Evolutionary conservation across 35 echinoderm and acorn worm species (phyloP).

Genomic region (Amphiura filiformis): DNA sequence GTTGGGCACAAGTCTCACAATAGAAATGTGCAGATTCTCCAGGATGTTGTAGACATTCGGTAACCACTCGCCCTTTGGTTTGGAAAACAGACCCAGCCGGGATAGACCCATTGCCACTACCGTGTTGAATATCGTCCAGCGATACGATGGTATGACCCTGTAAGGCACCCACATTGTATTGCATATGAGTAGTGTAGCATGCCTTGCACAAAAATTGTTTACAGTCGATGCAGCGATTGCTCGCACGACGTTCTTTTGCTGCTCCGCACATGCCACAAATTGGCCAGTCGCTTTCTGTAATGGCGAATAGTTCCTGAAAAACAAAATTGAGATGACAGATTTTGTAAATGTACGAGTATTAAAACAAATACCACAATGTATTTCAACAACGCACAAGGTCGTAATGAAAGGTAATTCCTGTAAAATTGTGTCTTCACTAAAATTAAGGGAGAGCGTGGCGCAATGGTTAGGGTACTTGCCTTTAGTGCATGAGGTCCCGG

Average conservation of each 20-base stretch:
- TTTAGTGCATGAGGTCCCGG: no score
- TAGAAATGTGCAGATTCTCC: not conserved
- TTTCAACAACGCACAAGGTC: no score
- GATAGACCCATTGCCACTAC: not conserved
- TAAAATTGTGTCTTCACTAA: no score
- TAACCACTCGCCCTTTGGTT: not conserved
- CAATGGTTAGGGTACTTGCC: no score
- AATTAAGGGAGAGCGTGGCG: no score
- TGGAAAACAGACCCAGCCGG: not conserved
- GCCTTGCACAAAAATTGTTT: not conserved
- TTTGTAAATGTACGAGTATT: no score
- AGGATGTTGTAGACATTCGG: not conserved
- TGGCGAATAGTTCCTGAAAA: not conserved
- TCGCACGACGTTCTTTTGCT: not conserved
- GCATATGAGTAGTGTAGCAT: not conserved
- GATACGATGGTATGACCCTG: not conserved
- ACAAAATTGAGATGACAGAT: no score
- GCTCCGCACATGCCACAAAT: not conserved
- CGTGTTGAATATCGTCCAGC: not conserved
- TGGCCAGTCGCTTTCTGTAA: not conserved
- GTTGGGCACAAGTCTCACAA: not conserved
- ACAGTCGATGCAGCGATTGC: not conserved
- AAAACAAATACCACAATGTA: no score
- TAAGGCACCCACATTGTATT: not conserved
- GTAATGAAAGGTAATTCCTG: no score